Evolutionary conservation across 2,888 invertebrate species (phyloP).

Genomic region (Caenorhabditis imperialis): DNA sequence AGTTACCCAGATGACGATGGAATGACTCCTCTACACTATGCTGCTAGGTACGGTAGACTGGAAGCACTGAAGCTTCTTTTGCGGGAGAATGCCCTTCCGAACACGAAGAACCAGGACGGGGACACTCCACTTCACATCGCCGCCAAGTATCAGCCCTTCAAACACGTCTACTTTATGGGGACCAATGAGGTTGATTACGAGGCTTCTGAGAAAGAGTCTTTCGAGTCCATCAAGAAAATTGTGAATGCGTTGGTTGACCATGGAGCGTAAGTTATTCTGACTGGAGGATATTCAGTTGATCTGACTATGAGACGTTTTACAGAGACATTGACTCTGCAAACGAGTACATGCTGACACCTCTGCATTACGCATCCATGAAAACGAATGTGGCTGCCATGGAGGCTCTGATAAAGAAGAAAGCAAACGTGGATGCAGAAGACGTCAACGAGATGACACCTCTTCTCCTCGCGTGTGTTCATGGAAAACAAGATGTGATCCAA

Average conservation of each 20-base stretch:
- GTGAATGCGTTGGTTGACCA: conserved; percentile 30
- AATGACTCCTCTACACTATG: conserved; percentile 63
- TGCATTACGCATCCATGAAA: conserved; percentile 66
- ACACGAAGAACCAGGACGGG: conserved; percentile 37
- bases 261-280: conserved; percentile 28
- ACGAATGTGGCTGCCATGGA: conserved; percentile 51
- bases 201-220: conserved; percentile 12
- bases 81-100: conserved; percentile 35
- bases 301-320: conserved; percentile 4
- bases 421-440: conserved; percentile 50
- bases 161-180: conserved; percentile 9
- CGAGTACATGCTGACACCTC: conserved; percentile 54
- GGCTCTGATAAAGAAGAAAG: conserved; percentile 37
- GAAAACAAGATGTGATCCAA: conserved; percentile 88
- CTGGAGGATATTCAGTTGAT: neutral
- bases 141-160: conserved; percentile 55
- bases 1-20: conserved; percentile 32
- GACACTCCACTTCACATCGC: conserved; percentile 60
- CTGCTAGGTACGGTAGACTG: conserved; percentile 56
- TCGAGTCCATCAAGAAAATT: conserved; percentile 16
- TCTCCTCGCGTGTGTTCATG: conserved; percentile 61
- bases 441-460: conserved; percentile 60
- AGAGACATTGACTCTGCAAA: conserved; percentile 43
- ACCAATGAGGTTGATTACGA: conserved; percentile 4
- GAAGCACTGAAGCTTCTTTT: conserved; percentile 53